Base-by-base conservation (phyloP, 37 sponge, comb jelly and placozoan genomes). In the Tethya wilhelma region DNA sequence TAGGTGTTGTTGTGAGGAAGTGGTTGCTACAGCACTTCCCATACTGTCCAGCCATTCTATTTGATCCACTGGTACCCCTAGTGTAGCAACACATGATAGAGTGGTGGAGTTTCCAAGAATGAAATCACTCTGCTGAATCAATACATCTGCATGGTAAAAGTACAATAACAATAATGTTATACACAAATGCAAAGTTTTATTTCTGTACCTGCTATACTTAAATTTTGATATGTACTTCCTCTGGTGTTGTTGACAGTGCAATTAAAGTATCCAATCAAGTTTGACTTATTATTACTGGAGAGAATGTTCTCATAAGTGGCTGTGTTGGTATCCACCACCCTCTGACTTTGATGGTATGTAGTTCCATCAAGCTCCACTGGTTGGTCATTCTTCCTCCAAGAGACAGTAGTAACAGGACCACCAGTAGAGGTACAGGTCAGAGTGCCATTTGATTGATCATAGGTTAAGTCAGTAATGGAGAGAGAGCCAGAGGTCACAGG, bases 351-450 rank as follows among this genome's bases (percentile, higher is more conserved):
- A 8, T 4, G 5, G 44, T 34, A 69, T 4, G 17, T 4, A 23
- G 77, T 32, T 42, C 44, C 34, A 44, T 38, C 31, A n/a, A n/a
- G n/a, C n/a, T n/a, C n/a, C 12, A 62, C 38, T 30, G 31, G 58
- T 25, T 22, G 26, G 25, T 67, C 79, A 78, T 78, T 42, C 53
- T 34, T 66, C 22, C 20, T 46, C 79, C 79, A 78, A 25, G 38
- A 30, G 46, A 78, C 79, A 37, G 49, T 17, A 36, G 37, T 63
- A 49, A 44, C 29, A 29, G 79, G 79, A 60, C 67, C 49, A 60
- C 79, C 67, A 78, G 34, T 66, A 43, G 67, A 66, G 32, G 56
- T 66, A 40, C 79, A 78, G 36, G 67, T 78, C 33, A 78, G 73
- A 55, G 37, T 53, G 37, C 29, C 38, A 17, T 34, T 4, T 6